Percentiles rank a stretch among this genome's conserved stretches.
phyloP scores from a whole-genome alignment of 2,797 vertebrate species.

The Erethizon dorsatum region DNA sequence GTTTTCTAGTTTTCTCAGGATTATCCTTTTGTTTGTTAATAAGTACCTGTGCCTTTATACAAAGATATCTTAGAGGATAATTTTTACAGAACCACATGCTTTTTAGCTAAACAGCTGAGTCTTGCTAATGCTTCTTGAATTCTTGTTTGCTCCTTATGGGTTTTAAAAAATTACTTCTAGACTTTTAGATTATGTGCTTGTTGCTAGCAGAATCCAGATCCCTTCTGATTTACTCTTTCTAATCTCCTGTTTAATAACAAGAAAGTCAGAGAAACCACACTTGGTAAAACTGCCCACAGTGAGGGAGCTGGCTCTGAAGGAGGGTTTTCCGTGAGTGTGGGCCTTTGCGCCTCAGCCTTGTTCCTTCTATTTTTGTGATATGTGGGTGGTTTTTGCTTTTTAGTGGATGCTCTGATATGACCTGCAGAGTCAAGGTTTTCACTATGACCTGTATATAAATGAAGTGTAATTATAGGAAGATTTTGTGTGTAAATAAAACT shows the following conservation, averaged over 20 bases:
- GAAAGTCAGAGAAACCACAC: slow-evolving; percentile 31
- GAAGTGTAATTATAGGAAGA: not conserved
- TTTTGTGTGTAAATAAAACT: slow-evolving; percentile 46
- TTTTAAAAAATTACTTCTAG: not conserved
- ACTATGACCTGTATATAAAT: not conserved
- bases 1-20: not conserved
- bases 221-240: slow-evolving; percentile 60
- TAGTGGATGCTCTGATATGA: not conserved
- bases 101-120: not conserved
- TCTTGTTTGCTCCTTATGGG: not conserved
- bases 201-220: slow-evolving; percentile 20
- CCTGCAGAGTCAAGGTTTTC: not conserved
- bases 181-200: not conserved
- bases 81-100: not conserved
- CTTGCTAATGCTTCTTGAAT: slow-evolving; percentile 27
- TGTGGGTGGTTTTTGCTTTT: not conserved
- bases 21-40: slow-evolving; percentile 50
- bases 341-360: not conserved
- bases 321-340: not conserved
- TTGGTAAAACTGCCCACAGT: not conserved
- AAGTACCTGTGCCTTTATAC: slow-evolving; percentile 45
- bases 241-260: slow-evolving; percentile 48
- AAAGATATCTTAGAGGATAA: not conserved
- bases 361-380: not conserved
- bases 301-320: not conserved